Evolutionary conservation across 2,797 vertebrate genomes (phyloP), one percentile per base, ranked within the genome.

Genomic region (Varecia variegata): DNA sequence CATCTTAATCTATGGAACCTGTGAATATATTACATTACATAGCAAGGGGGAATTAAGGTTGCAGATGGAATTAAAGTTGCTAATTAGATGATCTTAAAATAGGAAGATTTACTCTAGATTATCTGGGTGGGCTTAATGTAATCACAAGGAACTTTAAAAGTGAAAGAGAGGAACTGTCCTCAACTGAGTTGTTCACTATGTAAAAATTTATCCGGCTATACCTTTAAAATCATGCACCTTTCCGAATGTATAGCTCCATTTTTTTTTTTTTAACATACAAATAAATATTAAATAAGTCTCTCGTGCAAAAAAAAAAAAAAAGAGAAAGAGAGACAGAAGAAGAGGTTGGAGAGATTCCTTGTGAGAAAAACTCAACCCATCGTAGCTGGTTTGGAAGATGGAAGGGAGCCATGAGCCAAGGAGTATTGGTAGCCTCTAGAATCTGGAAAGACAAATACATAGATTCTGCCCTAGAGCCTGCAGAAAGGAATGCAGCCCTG

Each of bases 211-310:
- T 56, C 50, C 35, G 50, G 73, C 13, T 10, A 4, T 54, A 15
- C 14, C 45, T 32, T 60, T 52, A 60, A 56, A 30, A 38, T 43
- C 27, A 8, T 80, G 27, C 20, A 25, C 11, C 27, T 85, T 88
- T 86, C 68, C 50, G n/a, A 83, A 56, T 35, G 4, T 86, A 45
- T 43, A 82, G 77, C 68, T 54, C 88, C 45, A 79, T 45, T 4
- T 14, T 20, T n/a, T n/a, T n/a, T n/a, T n/a, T 91, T 89, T 79
- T 35, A 97, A 89, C 73, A 92, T 76, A 86, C 25, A 43, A 79
- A 85, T 50, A 74, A 74, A 50, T 68, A 92, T 38, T 87, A 56
- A 89, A 52, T 74, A 52, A 77, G 30, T 87, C 40, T 76, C 74
- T 62, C 32, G n/a, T 70, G 23, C 32, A 73, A 50, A n/a, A n/a